Evolutionary conservation across 2,888 invertebrate species (phyloP).

Genomic region (Notodonta dromedarius): DNA sequence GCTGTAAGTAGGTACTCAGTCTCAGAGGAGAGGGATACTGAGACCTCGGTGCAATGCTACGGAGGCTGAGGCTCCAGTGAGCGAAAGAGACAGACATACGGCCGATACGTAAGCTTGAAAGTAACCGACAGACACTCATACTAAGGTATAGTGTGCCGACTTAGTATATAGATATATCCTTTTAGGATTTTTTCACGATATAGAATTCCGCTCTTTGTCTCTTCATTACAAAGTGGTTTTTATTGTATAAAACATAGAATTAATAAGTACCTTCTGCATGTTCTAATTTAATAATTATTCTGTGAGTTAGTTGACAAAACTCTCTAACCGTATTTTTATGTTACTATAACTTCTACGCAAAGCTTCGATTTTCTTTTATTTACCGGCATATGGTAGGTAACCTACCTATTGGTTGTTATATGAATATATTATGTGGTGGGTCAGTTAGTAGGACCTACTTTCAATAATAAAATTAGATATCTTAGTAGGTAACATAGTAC

Average conservation of each 20-base stretch:
- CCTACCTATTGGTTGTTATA: neutral
- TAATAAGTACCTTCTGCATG: too few relatives aligned
- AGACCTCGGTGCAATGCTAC: conserved; percentile 43
- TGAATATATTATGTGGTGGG: too few relatives aligned
- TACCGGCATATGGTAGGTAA: too few relatives aligned
- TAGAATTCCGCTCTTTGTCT: conserved; percentile 34
- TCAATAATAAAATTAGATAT: too few relatives aligned
- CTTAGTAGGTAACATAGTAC: too few relatives aligned
- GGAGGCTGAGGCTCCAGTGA: conserved; percentile 56
- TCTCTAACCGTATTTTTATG: too few relatives aligned
- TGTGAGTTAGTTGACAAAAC: too few relatives aligned
- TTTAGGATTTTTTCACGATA: conserved; percentile 43
- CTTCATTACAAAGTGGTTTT: conserved; percentile 4
- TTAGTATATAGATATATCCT: conserved; percentile 37
- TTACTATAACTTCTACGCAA: too few relatives aligned
- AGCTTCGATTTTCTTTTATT: too few relatives aligned
- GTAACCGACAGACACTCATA: conserved; percentile 48
- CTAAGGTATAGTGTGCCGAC: conserved; percentile 23
- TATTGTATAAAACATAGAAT: too few relatives aligned
- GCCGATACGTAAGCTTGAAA: conserved; percentile 41
- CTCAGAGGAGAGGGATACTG: conserved; percentile 45
- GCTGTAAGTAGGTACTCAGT: conserved; percentile 38
- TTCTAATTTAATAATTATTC: too few relatives aligned
- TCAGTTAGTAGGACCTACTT: too few relatives aligned
- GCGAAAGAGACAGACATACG: conserved; percentile 54